A percentile compares a stretch with the other conserved stretches of the same genome.
Conservation (phyloP, 2,797 vertebrate species). For the Microctenopoma steveboyesi region DNA sequence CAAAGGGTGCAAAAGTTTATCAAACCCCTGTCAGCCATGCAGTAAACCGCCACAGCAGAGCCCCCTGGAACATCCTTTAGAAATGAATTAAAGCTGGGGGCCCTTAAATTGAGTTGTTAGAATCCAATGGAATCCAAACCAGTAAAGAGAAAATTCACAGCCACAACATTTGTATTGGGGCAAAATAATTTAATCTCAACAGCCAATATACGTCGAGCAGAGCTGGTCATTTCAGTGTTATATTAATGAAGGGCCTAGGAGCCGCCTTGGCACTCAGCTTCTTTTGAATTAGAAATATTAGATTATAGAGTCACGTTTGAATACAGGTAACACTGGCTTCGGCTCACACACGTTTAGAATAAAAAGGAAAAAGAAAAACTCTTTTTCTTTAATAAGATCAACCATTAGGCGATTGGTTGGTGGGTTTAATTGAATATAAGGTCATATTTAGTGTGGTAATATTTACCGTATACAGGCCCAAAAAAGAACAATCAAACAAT, state of each 20-base stretch:
- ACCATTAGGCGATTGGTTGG: no score
- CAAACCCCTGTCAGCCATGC: slow-evolving; percentile 82
- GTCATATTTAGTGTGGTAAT: background rate
- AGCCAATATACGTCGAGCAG: no score
- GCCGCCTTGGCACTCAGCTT: background rate
- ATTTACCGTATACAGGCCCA: background rate
- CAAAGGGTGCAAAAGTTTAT: slow-evolving; percentile 91
- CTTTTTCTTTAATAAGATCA: no score
- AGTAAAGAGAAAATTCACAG: background rate
- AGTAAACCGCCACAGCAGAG: slow-evolving; percentile 58
- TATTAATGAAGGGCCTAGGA: no score
- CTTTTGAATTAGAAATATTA: background rate
- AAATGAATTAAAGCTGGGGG: slow-evolving; percentile 14
- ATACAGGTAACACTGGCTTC: background rate
- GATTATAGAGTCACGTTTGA: background rate
- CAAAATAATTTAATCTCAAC: background rate
- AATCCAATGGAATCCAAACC: background rate
- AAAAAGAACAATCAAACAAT: background rate
- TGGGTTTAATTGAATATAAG: background rate
- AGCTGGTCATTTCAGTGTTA: background rate
- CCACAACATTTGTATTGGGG: no score
- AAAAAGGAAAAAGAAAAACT: background rate
- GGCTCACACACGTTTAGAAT: background rate
- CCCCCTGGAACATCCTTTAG: slow-evolving; percentile 2
- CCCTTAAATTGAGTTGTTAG: background rate